Percentiles rank a stretch among this genome's conserved stretches.
Conservation (phyloP, 2,797 vertebrate species). For the Alcedo atthis region DNA sequence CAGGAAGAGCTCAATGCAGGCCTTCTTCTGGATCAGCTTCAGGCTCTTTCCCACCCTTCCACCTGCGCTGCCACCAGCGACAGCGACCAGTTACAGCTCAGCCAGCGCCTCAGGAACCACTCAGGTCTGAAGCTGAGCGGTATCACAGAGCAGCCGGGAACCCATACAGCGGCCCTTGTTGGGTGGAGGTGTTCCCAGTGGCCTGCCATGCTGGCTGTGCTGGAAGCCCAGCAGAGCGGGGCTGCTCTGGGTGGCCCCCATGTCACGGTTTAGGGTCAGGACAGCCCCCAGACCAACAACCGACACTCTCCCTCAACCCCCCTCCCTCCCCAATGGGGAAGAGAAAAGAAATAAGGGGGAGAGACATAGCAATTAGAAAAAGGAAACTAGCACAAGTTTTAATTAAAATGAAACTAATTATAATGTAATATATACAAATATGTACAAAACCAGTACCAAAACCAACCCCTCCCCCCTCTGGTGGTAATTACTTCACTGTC, state of each 20-base stretch:
- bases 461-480: too few species aligned
- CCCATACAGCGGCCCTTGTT: fast-evolving
- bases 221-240: not conserved
- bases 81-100: not conserved
- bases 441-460: too few species aligned
- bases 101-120: fast-evolving
- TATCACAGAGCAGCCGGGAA: fast-evolving
- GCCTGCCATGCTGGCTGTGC: not conserved
- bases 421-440: too few species aligned
- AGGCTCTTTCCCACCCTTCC: constrained; percentile 55
- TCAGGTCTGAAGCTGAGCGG: not conserved
- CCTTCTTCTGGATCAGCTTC: constrained; percentile 58
- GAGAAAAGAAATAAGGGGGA: too few species aligned
- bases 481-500: too few species aligned
- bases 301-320: too few species aligned
- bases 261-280: too few species aligned
- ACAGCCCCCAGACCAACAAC: too few species aligned
- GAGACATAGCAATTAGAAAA: too few species aligned
- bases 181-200: not conserved
- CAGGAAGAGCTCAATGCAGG: constrained; percentile 34
- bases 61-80: constrained; percentile 19
- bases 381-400: too few species aligned
- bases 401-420: too few species aligned
- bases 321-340: too few species aligned
- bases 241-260: not conserved